Evolutionary conservation across 1,140 invertebrate species (phyloP).

Genomic region (Euwallacea similis): DNA sequence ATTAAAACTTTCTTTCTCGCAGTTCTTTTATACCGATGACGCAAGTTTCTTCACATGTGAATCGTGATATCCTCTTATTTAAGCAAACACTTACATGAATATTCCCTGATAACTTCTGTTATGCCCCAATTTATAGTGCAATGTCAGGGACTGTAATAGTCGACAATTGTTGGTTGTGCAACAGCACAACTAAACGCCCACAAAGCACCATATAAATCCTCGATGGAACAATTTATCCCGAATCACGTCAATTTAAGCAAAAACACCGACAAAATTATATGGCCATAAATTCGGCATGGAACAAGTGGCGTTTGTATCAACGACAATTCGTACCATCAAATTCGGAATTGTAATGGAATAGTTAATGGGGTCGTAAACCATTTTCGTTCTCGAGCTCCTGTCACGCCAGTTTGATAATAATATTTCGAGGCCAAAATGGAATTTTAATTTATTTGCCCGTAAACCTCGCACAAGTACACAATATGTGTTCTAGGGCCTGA

Average conservation of each 20-base stretch:
- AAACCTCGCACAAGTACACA: no score
- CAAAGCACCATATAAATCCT: slow-evolving; percentile 4
- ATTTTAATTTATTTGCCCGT: not conserved
- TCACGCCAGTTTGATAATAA: slow-evolving; percentile 20
- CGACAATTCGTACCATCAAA: slow-evolving; percentile 22
- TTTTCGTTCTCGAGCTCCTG: slow-evolving; percentile 30
- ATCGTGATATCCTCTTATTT: no score
- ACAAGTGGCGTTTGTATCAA: slow-evolving; percentile 19
- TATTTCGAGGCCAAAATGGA: not conserved
- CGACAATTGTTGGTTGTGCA: no score
- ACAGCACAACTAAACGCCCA: not conserved
- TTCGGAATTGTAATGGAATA: slow-evolving; percentile 36
- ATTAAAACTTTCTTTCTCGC: no score
- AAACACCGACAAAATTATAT: slow-evolving; percentile 12
- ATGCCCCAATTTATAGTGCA: no score
- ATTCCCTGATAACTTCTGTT: no score
- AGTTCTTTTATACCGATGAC: no score
- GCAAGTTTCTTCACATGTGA: no score
- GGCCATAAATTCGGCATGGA: not conserved
- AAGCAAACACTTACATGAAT: no score
- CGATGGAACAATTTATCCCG: slow-evolving; percentile 4
- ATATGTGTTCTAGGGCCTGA: no score
- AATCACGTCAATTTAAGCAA: not conserved
- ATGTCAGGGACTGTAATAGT: no score
- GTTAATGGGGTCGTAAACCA: slow-evolving; percentile 39